Evolutionary conservation across 2,797 vertebrate genomes (phyloP).

Genomic region (Pipistrellus kuhlii): DNA sequence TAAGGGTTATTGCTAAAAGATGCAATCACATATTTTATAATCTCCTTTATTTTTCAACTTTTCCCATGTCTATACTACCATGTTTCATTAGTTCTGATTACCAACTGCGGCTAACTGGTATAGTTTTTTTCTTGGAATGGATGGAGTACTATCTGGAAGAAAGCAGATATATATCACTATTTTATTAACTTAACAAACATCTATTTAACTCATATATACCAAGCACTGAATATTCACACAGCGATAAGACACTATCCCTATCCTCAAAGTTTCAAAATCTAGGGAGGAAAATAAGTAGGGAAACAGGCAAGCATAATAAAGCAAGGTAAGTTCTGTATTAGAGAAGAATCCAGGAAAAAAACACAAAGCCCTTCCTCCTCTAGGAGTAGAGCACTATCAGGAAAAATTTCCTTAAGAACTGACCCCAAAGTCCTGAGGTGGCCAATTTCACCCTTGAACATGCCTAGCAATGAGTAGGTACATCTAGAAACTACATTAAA

Average conservation of each 20-base stretch:
- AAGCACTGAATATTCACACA: not conserved
- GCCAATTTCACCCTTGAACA: not conserved
- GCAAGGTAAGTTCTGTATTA: not conserved
- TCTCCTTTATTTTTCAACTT: slow-evolving; percentile 12
- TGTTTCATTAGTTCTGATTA: slow-evolving; percentile 1
- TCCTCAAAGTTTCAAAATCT: not conserved
- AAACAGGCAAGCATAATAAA: not conserved
- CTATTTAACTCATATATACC: not conserved
- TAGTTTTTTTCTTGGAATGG: not conserved
- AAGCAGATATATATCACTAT: not conserved
- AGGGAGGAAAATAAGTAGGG: not conserved
- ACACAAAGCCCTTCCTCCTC: not conserved
- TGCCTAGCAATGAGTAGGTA: not conserved
- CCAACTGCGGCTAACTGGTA: not conserved
- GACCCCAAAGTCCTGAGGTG: not conserved
- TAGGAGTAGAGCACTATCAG: not conserved
- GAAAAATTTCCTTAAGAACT: not conserved
- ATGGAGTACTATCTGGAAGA: not conserved
- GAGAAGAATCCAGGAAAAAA: not conserved
- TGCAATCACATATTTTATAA: not conserved
- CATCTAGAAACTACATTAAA: not conserved
- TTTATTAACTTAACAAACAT: slow-evolving; percentile 29
- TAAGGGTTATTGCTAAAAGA: too few species aligned
- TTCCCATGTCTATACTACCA: not conserved
- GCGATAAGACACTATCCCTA: not conserved